phyloP scores from a whole-genome alignment of 2,888 invertebrate genomes.

The Tipula unca region DNA sequence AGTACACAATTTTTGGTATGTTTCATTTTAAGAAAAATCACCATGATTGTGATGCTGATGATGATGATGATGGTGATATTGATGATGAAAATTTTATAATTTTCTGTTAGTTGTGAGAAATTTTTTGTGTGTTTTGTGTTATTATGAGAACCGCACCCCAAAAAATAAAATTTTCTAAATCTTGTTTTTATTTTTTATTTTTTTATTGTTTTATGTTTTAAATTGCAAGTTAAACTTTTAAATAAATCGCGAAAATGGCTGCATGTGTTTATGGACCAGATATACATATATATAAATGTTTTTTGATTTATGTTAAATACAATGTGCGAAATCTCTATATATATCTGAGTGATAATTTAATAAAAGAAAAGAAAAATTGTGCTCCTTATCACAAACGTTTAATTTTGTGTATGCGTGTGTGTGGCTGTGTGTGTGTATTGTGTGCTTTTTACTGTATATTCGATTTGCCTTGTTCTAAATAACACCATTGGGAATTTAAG shows the following conservation, averaged over 20 bases:
- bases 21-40: background rate
- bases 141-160: conserved; percentile 26
- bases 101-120: background rate
- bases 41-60: background rate
- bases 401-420: background rate
- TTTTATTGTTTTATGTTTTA: too few species aligned
- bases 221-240: background rate
- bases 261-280: background rate
- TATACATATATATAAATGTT: background rate
- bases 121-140: conserved; percentile 14
- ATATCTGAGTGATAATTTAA: background rate
- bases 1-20: too few species aligned
- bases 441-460: background rate
- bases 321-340: background rate
- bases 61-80: conserved; percentile 18
- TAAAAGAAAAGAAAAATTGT: background rate
- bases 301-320: background rate
- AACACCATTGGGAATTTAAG: background rate
- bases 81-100: conserved; percentile 1
- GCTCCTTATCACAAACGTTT: background rate
- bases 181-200: background rate
- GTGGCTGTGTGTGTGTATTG: background rate
- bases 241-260: background rate
- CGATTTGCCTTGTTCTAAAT: background rate
- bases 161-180: conserved; percentile 18